Percentiles rank a stretch among this genome's conserved stretches.
Conservation (phyloP, 2,888 invertebrate species). For the Limnephilus auricula region DNA sequence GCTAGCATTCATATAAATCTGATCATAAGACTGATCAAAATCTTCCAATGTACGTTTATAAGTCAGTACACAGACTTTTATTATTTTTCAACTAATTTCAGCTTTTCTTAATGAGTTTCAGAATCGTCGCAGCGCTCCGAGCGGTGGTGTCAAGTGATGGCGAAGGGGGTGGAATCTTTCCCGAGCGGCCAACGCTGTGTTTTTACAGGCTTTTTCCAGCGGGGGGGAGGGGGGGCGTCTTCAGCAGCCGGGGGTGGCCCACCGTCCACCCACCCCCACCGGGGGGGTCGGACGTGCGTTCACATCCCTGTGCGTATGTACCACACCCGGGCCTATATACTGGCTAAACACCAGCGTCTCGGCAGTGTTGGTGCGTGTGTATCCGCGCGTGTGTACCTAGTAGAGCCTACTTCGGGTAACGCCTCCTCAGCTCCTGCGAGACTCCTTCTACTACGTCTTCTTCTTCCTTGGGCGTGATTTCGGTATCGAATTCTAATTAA, state of each 20-base stretch:
- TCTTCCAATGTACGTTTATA: not conserved
- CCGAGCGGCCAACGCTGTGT: conserved; percentile 64
- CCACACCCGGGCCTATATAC: conserved; percentile 46
- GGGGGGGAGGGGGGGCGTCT: conserved; percentile 45
- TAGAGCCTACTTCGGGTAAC: conserved; percentile 5
- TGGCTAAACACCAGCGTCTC: conserved; percentile 29
- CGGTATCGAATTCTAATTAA: conserved; percentile 52
- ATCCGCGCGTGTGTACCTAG: conserved; percentile 19
- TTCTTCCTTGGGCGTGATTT: conserved; percentile 50
- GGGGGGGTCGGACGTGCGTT: conserved; percentile 62
- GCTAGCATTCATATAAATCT: not conserved
- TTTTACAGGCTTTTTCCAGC: conserved; percentile 65
- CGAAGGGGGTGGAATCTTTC: conserved; percentile 58
- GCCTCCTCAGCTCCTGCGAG: conserved; percentile 22
- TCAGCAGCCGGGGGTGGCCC: conserved; percentile 30
- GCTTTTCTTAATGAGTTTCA: conserved; percentile 52
- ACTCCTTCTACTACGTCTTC: not conserved
- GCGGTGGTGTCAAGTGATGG: conserved; percentile 56
- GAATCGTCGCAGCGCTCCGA: conserved; percentile 54
- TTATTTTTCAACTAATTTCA: not conserved
- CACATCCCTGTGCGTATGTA: conserved; percentile 64
- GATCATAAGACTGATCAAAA: not conserved
- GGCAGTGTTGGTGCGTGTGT: not conserved
- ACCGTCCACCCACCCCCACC: not conserved
- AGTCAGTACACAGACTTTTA: not conserved